Base-by-base conservation (phyloP, 2,888 invertebrate genomes). In the Caenorhabditis sinica region DNA sequence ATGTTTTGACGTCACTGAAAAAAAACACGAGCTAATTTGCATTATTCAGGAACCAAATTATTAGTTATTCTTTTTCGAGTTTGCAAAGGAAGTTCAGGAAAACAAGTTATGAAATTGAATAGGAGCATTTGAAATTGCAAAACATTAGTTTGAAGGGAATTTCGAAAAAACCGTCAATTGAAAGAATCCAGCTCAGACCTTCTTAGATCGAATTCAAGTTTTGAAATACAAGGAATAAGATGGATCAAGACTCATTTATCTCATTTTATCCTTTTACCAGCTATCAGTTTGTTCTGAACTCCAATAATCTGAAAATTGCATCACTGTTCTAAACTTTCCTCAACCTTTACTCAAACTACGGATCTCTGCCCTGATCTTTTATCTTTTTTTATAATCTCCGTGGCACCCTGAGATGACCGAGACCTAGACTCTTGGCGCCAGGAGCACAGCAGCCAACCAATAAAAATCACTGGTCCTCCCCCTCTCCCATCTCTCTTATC, bases 391-490 rank as follows among this genome's bases (percentile, higher is more conserved):
- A 25, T 58, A 25, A 23, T 69, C 23, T 51, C 33, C 30, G 0
- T 23, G 1, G 0, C 5, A 5, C 30, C 28, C 11, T 23, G 1
- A 0, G 15, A 17, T 45, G 49, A 49, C 56, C 56, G 28, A 56
- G 15, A 25, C 28, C 56, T 56, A 60, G 33, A 60, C 60, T 60
- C 33, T 17, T 33, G 60, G 33, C 60, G 58, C 58, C 61, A n/a
- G 20, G 11, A 40, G 0, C 25, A 40, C 43, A 20, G 28, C 36
- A 60, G 28, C 30, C 13, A 20, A 63, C 73, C 63, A 63, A 73
- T 73, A 73, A 73, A 73, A 73, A 73, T 74, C 74, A 74, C 25
- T 40, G 15, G 45, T 15, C 11, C 28, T 53, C 15, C 8, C 23
- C n/a, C 20, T 36, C 66, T 66, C 13, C 25, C 45, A 17, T 56